Evolutionary conservation across 1,140 invertebrate species (phyloP).

Genomic region (Tetranychus urticae): DNA sequence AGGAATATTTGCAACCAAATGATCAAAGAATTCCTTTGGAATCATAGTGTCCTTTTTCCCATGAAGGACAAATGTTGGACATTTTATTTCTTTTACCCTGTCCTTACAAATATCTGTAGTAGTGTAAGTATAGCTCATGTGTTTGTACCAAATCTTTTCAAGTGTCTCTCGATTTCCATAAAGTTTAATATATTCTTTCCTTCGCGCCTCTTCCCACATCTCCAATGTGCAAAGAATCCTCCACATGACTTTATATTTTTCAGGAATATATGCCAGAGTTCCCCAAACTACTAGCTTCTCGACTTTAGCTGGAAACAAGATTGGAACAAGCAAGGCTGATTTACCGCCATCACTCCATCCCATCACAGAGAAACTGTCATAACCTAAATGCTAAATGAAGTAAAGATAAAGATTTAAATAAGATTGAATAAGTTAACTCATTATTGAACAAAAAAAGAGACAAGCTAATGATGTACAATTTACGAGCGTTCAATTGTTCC

Average conservation of each 20-base stretch:
- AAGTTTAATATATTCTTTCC: neutral
- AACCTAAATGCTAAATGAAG: constrained; percentile 27
- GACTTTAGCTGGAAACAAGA: constrained; percentile 35
- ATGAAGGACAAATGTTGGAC: constrained; percentile 2
- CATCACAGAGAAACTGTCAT: constrained; percentile 43
- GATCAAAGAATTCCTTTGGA: constrained; percentile 3
- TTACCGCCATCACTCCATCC: constrained; percentile 78
- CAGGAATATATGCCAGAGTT: constrained; percentile 40
- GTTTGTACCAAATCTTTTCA: neutral
- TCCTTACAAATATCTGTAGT: neutral
- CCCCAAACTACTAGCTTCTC: constrained; percentile 53
- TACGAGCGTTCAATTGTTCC: too few species aligned
- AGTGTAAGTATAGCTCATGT: neutral
- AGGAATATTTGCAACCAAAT: neutral
- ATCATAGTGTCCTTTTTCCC: constrained; percentile 7
- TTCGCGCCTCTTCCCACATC: neutral
- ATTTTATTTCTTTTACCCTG: neutral
- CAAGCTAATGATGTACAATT: too few species aligned
- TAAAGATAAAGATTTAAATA: neutral
- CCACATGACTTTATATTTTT: neutral
- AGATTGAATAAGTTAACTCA: too few species aligned
- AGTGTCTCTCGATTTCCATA: neutral
- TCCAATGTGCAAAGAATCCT: neutral
- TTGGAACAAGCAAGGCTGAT: constrained; percentile 44
- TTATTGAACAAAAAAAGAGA: too few species aligned